Base-by-base conservation (phyloP, 2,888 invertebrate genomes). In the Eurytoma californica region DNA sequence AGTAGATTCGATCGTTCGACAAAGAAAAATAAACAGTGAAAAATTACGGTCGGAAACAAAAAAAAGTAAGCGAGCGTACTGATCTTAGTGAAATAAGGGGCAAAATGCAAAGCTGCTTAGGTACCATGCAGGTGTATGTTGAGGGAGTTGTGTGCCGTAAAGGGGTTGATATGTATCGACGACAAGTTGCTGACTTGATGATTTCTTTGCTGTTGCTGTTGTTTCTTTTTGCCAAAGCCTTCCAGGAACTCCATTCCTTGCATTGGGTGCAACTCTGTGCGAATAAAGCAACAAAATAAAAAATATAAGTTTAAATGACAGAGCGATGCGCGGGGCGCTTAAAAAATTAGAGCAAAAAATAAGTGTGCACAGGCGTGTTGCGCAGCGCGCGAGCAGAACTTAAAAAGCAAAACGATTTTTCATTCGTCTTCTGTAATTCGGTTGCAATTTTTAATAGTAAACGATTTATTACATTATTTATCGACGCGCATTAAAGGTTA, bases 211-310 rank as follows among this genome's bases (percentile, higher is more conserved):
- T 86, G 86, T 72, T 85, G 84, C 63, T 85, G 85, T 72, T 86
- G 84, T 84, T 90, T 90, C 85, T 88, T 90, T 86, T 90, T 90
- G 49, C 89, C 89, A 80, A 90, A 89, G 68, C 89, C 90, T 82
- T 90, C 90, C 85, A 90, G 86, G 85, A 90, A 90, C 87, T 90
- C 90, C 90, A 90, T 90, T 82, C 89, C 89, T 89, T 90, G 90
- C 81, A 87, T 86, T 82, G 89, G 85, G 84, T 89, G 87, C 84
- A 88, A 84, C 82, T 89, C 90, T 90, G 84, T 73, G 30, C 51
- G 61, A 58, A 55, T 60, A 77, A 57, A 61, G 47, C n/a, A 61
- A 61, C 61, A 61, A 73, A 80, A 63, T 20, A 58, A 14, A 66
- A 47, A 3, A 53, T 28, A 63, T 61, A 76, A 55, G 39, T 39